A percentile compares a stretch with the other conserved stretches of the same genome.
phyloP scores from a whole-genome alignment of 2,888 invertebrate species.

The Candidula unifasciata region DNA sequence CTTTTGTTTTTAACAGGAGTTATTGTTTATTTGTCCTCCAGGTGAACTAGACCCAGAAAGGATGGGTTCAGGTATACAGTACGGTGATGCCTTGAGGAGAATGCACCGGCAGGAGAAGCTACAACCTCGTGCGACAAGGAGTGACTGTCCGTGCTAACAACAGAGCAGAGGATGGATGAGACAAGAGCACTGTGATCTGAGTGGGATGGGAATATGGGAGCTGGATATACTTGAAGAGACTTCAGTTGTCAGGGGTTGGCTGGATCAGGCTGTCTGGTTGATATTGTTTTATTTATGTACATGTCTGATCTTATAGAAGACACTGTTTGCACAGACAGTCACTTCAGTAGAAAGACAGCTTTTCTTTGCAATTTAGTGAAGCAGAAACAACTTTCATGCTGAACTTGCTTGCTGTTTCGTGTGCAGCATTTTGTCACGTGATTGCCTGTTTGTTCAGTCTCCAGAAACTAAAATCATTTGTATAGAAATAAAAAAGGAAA shows the following conservation, averaged over 20 bases:
- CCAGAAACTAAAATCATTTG: too few relatives aligned
- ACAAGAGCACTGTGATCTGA: conserved; percentile 6
- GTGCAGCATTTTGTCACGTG: too few relatives aligned
- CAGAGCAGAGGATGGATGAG: not conserved
- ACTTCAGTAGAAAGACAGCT: too few relatives aligned
- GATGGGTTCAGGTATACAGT: conserved; percentile 86
- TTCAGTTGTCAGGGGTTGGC: too few relatives aligned
- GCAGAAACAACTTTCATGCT: too few relatives aligned
- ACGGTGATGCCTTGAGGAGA: conserved; percentile 82
- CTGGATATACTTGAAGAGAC: not conserved
- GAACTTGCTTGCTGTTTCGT: too few relatives aligned
- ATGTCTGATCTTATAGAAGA: not conserved
- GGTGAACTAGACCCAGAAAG: conserved; percentile 90
- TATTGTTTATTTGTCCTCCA: conserved; percentile 61
- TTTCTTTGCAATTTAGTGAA: too few relatives aligned
- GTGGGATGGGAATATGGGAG: not conserved
- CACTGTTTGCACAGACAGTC: too few relatives aligned
- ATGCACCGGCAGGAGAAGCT: conserved; percentile 70
- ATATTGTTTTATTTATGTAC: not conserved
- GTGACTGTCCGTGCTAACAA: conserved; percentile 69
- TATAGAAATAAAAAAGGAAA: too few relatives aligned
- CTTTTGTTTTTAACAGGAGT: not conserved
- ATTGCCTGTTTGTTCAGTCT: too few relatives aligned
- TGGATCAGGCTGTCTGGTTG: not conserved
- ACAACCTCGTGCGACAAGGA: conserved; percentile 57